Percentiles rank a stretch among this genome's conserved stretches.
Conservation (phyloP, 1,140 invertebrate species). For the Drosophila cardini region DNA sequence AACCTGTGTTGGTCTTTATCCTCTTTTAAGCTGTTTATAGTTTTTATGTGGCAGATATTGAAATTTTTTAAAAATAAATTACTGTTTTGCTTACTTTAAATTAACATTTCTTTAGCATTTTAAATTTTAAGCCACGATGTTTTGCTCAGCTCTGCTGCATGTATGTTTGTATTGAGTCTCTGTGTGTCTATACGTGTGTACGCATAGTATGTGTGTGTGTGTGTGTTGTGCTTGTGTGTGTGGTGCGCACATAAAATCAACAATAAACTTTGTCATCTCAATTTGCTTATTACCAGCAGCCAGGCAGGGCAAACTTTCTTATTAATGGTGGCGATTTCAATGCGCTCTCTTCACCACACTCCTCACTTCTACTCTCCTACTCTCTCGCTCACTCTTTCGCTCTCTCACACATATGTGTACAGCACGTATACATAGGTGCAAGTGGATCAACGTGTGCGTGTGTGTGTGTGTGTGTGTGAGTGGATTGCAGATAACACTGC, state of each 20-base stretch:
- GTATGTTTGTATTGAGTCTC: neutral
- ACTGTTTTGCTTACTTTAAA: too few species aligned
- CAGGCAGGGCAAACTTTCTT: conserved; percentile 66
- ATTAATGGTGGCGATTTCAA: conserved; percentile 81
- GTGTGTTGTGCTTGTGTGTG: conserved; percentile 19
- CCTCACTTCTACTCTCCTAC: too few species aligned
- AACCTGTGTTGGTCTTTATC: too few species aligned
- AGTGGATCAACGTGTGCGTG: neutral
- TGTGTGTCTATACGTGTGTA: conserved; percentile 23
- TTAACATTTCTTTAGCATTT: too few species aligned
- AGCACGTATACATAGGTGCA: conserved; percentile 8
- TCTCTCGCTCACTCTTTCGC: neutral
- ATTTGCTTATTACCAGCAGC: conserved; percentile 81
- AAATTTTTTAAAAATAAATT: too few species aligned
- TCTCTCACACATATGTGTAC: conserved; percentile 8
- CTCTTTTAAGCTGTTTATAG: too few species aligned
- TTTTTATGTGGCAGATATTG: too few species aligned
- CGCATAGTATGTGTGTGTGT: conserved; percentile 4
- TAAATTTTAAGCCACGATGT: too few species aligned
- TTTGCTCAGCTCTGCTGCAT: too few species aligned
- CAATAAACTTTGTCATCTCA: conserved; percentile 82
- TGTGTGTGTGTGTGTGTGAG: conserved; percentile 31
- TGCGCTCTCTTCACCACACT: conserved; percentile 9
- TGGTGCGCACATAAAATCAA: conserved; percentile 70
- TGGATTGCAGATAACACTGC: conserved; percentile 36